Base-by-base conservation (phyloP, 1,140 invertebrate species). In the Ericerus pela region DNA sequence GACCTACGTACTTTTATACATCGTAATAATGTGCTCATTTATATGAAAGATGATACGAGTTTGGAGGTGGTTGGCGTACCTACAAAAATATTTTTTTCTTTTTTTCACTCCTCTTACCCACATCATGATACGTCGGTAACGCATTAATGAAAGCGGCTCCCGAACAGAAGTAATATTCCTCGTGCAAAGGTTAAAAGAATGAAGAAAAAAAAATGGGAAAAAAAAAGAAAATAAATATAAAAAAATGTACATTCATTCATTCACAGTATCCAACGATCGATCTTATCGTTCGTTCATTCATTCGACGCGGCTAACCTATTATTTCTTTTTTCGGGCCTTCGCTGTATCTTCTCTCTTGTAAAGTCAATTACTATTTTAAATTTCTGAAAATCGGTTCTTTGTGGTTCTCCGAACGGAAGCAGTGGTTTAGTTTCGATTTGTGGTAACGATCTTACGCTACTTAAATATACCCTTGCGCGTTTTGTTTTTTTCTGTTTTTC, bases 311-410 rank as follows among this genome's bases (percentile, higher is more conserved):
- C 4, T 47, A 47, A 47, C 41, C 41, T 47, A 47, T 47, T 16
- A 47, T 47, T 47, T 47, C 30, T 8, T n/a, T 33, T 8, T n/a
- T n/a, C n/a, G n/a, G n/a, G n/a, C n/a, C 37, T 41, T 6, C 20
- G 37, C 20, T 16, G 37, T 41, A 41, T 41, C 37, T 41, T 8
- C 37, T 12, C 14, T 12, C 6, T 8, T 22, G 11, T 18, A 10
- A 24, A 47, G 41, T 47, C 41, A 47, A 47, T 47, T 47, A 47
- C 41, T 47, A 47, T 47, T 47, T 47, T 47, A 47, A 47, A 47
- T 47, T 47, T 47, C 41, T 5, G 41, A 47, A n/a, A 47, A 47
- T 47, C 41, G 41, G 10, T 47, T 47, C 41, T 47, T 24, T 47
- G 41, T 47, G 41, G 41, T 47, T 47, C 20, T n/a, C 18, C 22